A percentile compares a stretch with the other conserved stretches of the same genome.
Evolutionary conservation across 2,888 invertebrate genomes (phyloP).

Genomic region (Leptopterna dolabrata): DNA sequence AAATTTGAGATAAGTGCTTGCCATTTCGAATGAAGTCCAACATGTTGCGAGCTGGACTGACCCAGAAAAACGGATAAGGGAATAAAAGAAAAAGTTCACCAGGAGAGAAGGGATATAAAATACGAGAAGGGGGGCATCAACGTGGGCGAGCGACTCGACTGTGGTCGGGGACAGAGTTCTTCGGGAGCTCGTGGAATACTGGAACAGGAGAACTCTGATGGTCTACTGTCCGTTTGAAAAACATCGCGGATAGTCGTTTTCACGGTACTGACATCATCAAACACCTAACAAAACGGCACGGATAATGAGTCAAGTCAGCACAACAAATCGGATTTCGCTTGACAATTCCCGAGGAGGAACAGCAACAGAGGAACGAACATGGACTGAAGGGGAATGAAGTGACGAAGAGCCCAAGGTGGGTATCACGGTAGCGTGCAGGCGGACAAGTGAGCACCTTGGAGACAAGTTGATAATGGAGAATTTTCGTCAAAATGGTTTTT

Average conservation of each 20-base stretch:
- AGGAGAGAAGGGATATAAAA: neutral
- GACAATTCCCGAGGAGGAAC: too few relatives aligned
- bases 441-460: too few relatives aligned
- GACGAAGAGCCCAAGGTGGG: too few relatives aligned
- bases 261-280: too few relatives aligned
- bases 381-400: too few relatives aligned
- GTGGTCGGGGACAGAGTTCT: neutral
- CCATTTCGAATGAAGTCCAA: slow-evolving; percentile 17
- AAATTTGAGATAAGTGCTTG: neutral
- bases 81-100: neutral
- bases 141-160: neutral
- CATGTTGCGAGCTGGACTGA: neutral
- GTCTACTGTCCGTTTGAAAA: neutral
- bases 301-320: too few relatives aligned
- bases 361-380: too few relatives aligned
- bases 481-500: too few relatives aligned
- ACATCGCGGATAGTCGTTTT: neutral
- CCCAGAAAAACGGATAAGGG: neutral
- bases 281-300: too few relatives aligned
- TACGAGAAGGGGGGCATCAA: neutral
- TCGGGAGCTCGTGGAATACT: neutral
- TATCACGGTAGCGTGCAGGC: too few relatives aligned
- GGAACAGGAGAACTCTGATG: neutral
- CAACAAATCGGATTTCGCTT: too few relatives aligned
- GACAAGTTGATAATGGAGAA: too few relatives aligned